Conservation (phyloP, 2,888 invertebrate species). For the Gisinianus flammeolus region DNA sequence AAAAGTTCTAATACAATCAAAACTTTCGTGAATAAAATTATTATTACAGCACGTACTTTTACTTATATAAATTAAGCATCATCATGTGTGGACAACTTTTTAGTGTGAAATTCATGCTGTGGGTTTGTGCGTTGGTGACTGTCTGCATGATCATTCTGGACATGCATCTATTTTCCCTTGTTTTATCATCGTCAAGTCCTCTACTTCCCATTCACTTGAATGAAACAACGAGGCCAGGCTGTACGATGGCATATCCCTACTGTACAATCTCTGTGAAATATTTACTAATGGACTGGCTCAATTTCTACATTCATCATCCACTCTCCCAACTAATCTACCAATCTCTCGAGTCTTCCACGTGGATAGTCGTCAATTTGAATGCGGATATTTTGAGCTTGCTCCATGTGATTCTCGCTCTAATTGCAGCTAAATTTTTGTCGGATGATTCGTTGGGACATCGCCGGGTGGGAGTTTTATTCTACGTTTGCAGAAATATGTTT, state of each 20-base stretch:
- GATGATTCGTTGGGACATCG: slow-evolving; percentile 73
- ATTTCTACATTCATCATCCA: slow-evolving; percentile 82
- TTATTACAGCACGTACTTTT: no score
- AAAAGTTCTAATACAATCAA: no score
- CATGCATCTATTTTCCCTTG: neutral
- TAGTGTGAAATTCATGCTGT: no score
- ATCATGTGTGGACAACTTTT: neutral
- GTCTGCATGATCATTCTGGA: neutral
- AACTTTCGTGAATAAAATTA: no score
- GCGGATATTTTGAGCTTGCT: slow-evolving; percentile 83
- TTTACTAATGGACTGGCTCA: slow-evolving; percentile 80
- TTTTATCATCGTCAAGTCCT: neutral
- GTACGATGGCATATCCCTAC: slow-evolving; percentile 71
- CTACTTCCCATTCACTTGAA: neutral
- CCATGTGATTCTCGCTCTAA: slow-evolving; percentile 76
- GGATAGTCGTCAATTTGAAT: slow-evolving; percentile 67
- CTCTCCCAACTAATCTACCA: slow-evolving; percentile 75
- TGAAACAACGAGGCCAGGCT: neutral
- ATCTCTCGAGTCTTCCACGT: slow-evolving; percentile 69
- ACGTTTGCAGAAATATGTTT: slow-evolving; percentile 79
- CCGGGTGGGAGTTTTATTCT: slow-evolving; percentile 76
- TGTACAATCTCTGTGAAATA: slow-evolving; percentile 84
- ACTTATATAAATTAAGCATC: no score
- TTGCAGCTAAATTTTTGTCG: slow-evolving; percentile 75
- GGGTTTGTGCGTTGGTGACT: neutral